phyloP scores from a whole-genome alignment of 2,888 invertebrate genomes.

The Drosophila acutilabella region DNA sequence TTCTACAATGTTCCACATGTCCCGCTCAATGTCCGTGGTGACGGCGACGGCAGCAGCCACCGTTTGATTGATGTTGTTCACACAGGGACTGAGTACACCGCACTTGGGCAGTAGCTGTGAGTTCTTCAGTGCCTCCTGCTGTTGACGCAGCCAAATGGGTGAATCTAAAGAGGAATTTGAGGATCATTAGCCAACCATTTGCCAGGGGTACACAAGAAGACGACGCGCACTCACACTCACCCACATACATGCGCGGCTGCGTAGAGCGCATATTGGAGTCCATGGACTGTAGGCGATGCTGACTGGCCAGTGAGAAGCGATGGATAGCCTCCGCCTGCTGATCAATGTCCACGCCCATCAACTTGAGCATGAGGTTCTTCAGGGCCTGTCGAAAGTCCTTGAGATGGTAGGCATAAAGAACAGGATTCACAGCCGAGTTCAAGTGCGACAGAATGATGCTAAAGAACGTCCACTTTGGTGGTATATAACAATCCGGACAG shows the following conservation, averaged over 20 bases:
- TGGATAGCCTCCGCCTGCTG: slow-evolving; percentile 86
- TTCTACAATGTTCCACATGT: slow-evolving; percentile 87
- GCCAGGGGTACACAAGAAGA: slow-evolving; percentile 13
- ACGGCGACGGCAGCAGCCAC: slow-evolving; percentile 83
- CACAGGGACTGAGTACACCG: slow-evolving; percentile 76
- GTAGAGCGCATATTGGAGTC: slow-evolving; percentile 86
- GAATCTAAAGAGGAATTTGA: slow-evolving; percentile 84
- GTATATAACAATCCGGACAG: slow-evolving; percentile 88
- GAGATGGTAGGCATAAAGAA: slow-evolving; percentile 96
- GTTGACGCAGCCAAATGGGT: slow-evolving; percentile 87
- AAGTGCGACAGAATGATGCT: slow-evolving; percentile 96
- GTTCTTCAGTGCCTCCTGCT: slow-evolving; percentile 81
- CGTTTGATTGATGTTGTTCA: slow-evolving; percentile 84
- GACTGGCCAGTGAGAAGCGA: slow-evolving; percentile 84
- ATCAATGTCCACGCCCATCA: slow-evolving; percentile 87
- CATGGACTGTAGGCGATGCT: slow-evolving; percentile 85
- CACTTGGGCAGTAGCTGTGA: slow-evolving; percentile 74
- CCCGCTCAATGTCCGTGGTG: slow-evolving; percentile 83
- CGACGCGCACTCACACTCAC: slow-evolving; percentile 81
- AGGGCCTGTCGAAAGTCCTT: slow-evolving; percentile 93
- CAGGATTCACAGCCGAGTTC: slow-evolving; percentile 97
- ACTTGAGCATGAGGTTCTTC: slow-evolving; percentile 89
- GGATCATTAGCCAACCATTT: slow-evolving; percentile 34
- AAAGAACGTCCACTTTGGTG: slow-evolving; percentile 90
- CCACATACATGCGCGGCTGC: slow-evolving; percentile 87